A percentile compares a stretch with the other conserved stretches of the same genome.
These are phyloP conservation scores for Amyelois transitella DNA, from an alignment of 1,140 invertebrate species.

Conservation along the genomic window DNA sequence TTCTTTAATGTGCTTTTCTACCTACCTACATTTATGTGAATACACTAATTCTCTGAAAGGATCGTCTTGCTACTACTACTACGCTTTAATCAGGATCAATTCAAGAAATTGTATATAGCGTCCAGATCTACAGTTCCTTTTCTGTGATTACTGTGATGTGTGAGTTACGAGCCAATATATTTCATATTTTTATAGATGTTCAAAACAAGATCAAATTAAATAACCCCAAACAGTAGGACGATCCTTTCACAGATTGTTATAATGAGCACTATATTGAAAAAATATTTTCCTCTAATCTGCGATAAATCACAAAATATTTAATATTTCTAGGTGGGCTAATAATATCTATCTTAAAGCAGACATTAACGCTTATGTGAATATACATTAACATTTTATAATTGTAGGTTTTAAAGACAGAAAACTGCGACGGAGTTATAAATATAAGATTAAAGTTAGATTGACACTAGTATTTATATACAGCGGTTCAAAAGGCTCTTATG, in stretches of 20 bases:
- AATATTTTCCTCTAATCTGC: constrained; percentile 60
- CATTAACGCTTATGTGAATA: constrained; percentile 37
- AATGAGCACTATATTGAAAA: constrained; percentile 57
- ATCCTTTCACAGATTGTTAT: constrained; percentile 9
- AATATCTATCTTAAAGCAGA: constrained; percentile 51
- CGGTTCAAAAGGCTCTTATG: not conserved
- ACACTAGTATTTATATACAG: constrained; percentile 1
- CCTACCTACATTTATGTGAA: constrained; percentile 20
- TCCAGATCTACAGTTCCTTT: too few relatives aligned
- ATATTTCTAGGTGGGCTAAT: constrained; percentile 47
- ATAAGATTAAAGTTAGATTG: not conserved
- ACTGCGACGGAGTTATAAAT: constrained; percentile 25
- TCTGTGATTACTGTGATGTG: too few relatives aligned
- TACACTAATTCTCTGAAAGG: constrained; percentile 5
- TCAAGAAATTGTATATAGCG: too few relatives aligned
- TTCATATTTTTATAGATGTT: too few relatives aligned
- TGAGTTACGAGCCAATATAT: too few relatives aligned
- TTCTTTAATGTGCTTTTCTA: constrained; percentile 23
- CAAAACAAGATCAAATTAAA: too few relatives aligned
- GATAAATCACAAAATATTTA: constrained; percentile 44
- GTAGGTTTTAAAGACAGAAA: constrained; percentile 27
- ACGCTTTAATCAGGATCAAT: too few relatives aligned
- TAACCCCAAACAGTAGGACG: too few relatives aligned
- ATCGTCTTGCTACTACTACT: too few relatives aligned
- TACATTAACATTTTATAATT: constrained; percentile 17